These are phyloP conservation scores for Melanotus villosus DNA, from an alignment of 2,888 invertebrate genomes.

Conservation along the genomic window DNA sequence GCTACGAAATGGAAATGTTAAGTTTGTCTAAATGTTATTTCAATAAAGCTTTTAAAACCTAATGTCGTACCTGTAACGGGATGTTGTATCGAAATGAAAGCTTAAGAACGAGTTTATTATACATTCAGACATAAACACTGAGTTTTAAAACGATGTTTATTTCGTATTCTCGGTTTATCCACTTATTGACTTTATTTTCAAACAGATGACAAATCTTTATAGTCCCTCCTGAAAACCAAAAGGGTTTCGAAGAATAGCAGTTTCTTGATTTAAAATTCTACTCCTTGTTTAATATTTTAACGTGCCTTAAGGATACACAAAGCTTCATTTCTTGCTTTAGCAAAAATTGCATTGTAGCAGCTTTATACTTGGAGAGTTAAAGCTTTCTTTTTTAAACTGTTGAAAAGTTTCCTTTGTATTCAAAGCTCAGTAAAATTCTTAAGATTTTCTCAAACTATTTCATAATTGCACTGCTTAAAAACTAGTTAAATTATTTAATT, in stretches of 20 bases:
- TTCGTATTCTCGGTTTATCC: not conserved
- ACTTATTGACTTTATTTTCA: constrained; percentile 9
- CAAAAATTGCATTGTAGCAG: not conserved
- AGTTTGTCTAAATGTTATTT: constrained; percentile 47
- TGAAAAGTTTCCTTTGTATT: no score
- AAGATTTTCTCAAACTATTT: no score
- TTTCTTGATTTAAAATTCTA: not conserved
- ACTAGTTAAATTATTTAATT: not conserved
- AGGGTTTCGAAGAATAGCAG: not conserved
- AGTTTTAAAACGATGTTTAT: not conserved
- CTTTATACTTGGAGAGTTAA: not conserved
- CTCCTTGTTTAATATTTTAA: not conserved
- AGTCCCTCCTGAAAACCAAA: not conserved
- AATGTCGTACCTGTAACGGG: not conserved
- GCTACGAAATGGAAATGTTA: constrained; percentile 47
- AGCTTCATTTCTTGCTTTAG: not conserved
- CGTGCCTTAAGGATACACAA: not conserved
- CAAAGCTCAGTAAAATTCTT: no score
- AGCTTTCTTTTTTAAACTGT: no score
- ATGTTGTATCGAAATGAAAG: not conserved
- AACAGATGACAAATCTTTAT: constrained; percentile 1
- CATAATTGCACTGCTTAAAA: not conserved
- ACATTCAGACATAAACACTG: not conserved
- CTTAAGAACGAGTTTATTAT: not conserved
- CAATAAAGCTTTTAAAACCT: constrained; percentile 31